Evolutionary conservation across 1,140 invertebrate genomes (phyloP).

Genomic region (Zaprionus davidi): DNA sequence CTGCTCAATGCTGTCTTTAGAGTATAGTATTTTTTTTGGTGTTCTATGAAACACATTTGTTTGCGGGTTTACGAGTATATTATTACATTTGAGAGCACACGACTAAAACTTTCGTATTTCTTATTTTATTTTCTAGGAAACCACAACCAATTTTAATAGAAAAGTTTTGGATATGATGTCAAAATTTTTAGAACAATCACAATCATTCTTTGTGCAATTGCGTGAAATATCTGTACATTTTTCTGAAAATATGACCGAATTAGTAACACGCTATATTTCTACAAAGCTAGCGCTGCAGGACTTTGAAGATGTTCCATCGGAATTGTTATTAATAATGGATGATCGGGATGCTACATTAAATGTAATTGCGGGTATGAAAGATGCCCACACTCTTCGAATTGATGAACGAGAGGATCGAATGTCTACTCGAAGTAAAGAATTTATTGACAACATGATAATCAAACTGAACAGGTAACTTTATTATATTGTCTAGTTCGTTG

Average conservation of each 20-base stretch:
- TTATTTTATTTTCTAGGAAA: constrained; percentile 39
- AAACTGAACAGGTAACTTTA: constrained; percentile 85
- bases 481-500: no score
- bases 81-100: no score
- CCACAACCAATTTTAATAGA: constrained; percentile 87
- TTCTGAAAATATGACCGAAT: constrained; percentile 83
- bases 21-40: no score
- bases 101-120: no score
- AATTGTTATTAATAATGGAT: constrained; percentile 86
- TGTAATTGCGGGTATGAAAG: constrained; percentile 89
- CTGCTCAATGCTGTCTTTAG: no score
- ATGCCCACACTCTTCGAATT: constrained; percentile 90
- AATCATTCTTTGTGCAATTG: constrained; percentile 89
- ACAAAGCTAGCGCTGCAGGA: constrained; percentile 60
- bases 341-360: constrained; percentile 90
- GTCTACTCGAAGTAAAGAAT: constrained; percentile 87
- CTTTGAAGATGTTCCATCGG: constrained; percentile 76
- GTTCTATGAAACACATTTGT: no score
- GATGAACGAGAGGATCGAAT: constrained; percentile 91
- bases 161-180: constrained; percentile 90
- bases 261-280: constrained; percentile 61
- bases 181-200: constrained; percentile 89
- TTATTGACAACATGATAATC: constrained; percentile 87
- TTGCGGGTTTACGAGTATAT: no score
- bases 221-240: constrained; percentile 86